A percentile compares a stretch with the other conserved stretches of the same genome.
These are phyloP conservation scores for Hemicrepidius hirtus DNA, from an alignment of 2,888 invertebrate genomes.

Conservation along the genomic window DNA sequence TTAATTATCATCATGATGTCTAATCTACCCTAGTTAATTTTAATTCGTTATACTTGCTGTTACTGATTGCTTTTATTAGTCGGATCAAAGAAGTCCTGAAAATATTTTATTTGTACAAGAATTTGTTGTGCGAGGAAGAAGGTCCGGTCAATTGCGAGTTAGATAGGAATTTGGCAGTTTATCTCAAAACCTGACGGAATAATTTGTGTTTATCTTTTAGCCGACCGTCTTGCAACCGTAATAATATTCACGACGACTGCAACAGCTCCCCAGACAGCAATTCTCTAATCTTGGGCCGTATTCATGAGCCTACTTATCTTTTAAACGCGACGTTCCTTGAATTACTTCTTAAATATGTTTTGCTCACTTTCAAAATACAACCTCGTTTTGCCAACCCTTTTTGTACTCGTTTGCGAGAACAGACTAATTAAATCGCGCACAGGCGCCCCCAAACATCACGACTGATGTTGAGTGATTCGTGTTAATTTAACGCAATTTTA, in stretches of 20 bases:
- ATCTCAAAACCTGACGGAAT: slow-evolving; percentile 30
- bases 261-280: slow-evolving; percentile 63
- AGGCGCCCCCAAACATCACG: slow-evolving; percentile 7
- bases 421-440: slow-evolving; percentile 12
- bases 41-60: slow-evolving; percentile 26
- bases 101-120: slow-evolving; percentile 8
- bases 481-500: slow-evolving; percentile 12
- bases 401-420: slow-evolving; percentile 13
- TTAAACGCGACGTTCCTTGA: slow-evolving; percentile 45
- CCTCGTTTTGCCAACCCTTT: slow-evolving; percentile 16
- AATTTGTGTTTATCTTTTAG: slow-evolving; percentile 60
- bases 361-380: slow-evolving; percentile 31
- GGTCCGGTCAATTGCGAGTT: slow-evolving; percentile 4
- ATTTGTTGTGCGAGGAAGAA: neutral
- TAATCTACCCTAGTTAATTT: slow-evolving; percentile 27
- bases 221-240: slow-evolving; percentile 55
- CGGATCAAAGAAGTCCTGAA: neutral
- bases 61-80: slow-evolving; percentile 20
- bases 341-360: slow-evolving; percentile 43
- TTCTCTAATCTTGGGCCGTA: slow-evolving; percentile 61
- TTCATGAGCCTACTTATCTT: slow-evolving; percentile 47
- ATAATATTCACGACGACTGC: slow-evolving; percentile 63
- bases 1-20: slow-evolving; percentile 25
- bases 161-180: slow-evolving; percentile 29
- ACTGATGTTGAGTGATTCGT: slow-evolving; percentile 9